Evolutionary conservation across 35 echinoderm and acorn worm species (phyloP).

Genomic region (Amphiura filiformis): DNA sequence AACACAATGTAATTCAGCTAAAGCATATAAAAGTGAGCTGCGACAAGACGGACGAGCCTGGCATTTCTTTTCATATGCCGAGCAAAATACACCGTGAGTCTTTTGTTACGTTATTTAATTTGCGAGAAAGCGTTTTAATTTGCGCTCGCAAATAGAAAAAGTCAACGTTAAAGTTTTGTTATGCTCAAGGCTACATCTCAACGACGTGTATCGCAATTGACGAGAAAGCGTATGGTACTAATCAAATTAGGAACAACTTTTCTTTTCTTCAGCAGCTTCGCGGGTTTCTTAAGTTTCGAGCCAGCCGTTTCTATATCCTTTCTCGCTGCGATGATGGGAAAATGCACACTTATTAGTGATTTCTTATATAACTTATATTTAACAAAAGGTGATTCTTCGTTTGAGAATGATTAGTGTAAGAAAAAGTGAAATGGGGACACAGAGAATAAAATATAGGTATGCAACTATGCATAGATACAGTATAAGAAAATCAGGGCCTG

Average conservation of each 20-base stretch:
- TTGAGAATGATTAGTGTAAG: too few relatives aligned
- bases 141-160: conserved; percentile 11
- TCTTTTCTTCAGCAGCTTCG: background rate
- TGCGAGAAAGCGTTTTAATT: conserved; percentile 7
- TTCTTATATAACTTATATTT: too few relatives aligned
- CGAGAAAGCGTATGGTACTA: background rate
- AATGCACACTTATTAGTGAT: too few relatives aligned
- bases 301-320: too few relatives aligned
- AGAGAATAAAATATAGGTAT: too few relatives aligned
- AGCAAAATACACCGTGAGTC: background rate
- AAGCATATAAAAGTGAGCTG: background rate
- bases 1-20: background rate
- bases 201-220: background rate
- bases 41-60: background rate
- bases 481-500: too few relatives aligned
- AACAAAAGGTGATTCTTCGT: too few relatives aligned
- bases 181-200: background rate
- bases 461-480: too few relatives aligned
- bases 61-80: background rate
- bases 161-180: conserved; percentile 2
- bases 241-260: background rate
- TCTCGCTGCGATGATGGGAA: too few relatives aligned
- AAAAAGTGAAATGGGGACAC: too few relatives aligned
- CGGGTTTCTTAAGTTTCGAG: background rate
- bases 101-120: conserved; percentile 16